Percentiles rank a stretch among this genome's conserved stretches.
phyloP scores from a whole-genome alignment of 2,113 vertebrate species.

The Geococcyx californianus region DNA sequence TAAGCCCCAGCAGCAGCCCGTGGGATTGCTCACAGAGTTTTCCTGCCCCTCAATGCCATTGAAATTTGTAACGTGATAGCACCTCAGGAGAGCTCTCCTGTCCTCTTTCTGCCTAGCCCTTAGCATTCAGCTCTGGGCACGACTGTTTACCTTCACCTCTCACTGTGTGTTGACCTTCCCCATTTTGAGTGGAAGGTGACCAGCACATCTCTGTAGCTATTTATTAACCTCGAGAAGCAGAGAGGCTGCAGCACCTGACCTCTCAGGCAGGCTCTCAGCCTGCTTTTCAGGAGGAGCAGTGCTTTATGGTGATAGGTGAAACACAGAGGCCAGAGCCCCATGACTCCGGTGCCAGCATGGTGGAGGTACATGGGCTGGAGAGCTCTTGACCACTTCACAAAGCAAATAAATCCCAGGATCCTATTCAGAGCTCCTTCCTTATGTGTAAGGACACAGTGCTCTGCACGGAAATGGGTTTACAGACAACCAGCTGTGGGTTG shows the following conservation, averaged over 20 bases:
- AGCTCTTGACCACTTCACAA: background rate
- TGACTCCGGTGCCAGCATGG: background rate
- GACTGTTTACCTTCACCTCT: background rate
- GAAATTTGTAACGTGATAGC: background rate
- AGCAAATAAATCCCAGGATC: conserved; percentile 8
- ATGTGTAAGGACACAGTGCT: background rate
- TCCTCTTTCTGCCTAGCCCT: background rate
- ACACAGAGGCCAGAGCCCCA: background rate
- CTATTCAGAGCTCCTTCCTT: conserved; percentile 22
- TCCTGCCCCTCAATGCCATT: background rate
- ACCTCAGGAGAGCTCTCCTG: background rate
- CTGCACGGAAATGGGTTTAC: background rate
- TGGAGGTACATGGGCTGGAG: background rate
- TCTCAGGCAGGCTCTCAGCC: background rate
- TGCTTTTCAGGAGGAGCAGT: background rate
- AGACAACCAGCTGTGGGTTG: conserved; percentile 17
- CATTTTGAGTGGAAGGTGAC: background rate
- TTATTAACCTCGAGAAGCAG: background rate
- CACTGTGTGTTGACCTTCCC: background rate
- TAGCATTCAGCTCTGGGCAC: background rate
- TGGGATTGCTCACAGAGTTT: background rate
- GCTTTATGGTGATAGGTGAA: background rate
- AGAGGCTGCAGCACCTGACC: background rate
- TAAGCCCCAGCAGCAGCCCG: background rate
- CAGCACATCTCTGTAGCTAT: background rate